Evolutionary conservation across 2,888 invertebrate species (phyloP).

Genomic region (Eulithis prunata): DNA sequence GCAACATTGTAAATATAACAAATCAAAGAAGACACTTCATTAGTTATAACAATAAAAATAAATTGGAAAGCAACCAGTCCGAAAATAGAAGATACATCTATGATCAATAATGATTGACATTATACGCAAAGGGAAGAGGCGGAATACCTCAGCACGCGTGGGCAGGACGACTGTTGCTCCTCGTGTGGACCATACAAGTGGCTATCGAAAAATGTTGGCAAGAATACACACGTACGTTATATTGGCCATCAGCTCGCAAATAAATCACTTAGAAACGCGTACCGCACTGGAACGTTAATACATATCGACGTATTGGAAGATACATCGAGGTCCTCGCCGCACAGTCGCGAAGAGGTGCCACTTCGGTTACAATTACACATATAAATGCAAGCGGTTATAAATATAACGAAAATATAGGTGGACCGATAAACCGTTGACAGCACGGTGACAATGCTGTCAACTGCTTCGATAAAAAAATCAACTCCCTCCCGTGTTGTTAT

Average conservation of each 20-base stretch:
- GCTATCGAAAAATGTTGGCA: constrained; percentile 50
- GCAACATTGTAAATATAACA: neutral
- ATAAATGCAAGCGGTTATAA: constrained; percentile 11
- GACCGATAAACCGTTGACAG: constrained; percentile 29
- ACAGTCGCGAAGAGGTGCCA: constrained; percentile 19
- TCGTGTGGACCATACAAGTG: constrained; percentile 43
- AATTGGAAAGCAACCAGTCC: constrained; percentile 47
- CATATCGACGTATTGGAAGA: constrained; percentile 36
- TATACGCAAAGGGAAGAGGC: constrained; percentile 46
- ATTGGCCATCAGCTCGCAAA: constrained; percentile 48
- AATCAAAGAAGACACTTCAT: neutral
- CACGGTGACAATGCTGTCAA: constrained; percentile 43
- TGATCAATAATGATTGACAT: constrained; percentile 48
- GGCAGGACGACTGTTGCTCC: constrained; percentile 50
- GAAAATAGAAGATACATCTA: constrained; percentile 52
- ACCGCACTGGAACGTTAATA: constrained; percentile 39
- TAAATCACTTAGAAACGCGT: constrained; percentile 39
- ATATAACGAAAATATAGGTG: constrained; percentile 17
- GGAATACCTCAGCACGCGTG: constrained; percentile 66
- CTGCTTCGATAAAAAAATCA: constrained; percentile 54
- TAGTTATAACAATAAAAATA: constrained; percentile 51
- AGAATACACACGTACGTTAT: constrained; percentile 37
- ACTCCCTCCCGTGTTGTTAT: constrained; percentile 59
- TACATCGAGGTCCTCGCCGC: constrained; percentile 30
- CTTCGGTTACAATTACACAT: constrained; percentile 19